Base-by-base conservation (phyloP, 2,888 invertebrate species). In the Drosophila setosimentum region DNA sequence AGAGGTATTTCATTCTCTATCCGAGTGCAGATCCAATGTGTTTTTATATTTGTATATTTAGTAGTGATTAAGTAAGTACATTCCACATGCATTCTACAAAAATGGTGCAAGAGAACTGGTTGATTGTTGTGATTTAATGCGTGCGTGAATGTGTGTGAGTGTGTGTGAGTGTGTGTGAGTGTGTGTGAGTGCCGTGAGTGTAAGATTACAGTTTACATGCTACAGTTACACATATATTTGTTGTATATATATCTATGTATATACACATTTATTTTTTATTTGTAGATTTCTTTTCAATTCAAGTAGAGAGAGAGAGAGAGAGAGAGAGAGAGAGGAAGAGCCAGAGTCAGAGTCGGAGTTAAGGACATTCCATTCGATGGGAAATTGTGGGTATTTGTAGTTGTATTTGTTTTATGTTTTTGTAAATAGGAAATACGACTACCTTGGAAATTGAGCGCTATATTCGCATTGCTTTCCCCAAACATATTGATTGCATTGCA, bases 381-480 rank as follows among this genome's bases (percentile, higher is more conserved):
- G 53, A 49, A 27, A 40, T 55, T 55, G 21, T 50, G 27, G 62
- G 24, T 24, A 16, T 24, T 45, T 24, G 24, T 51, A 40, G 50
- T 50, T 65, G 21, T 42, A 21, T 50, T 16, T 50, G 24, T 24
- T 49, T 57, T 18, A 54, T 24, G 24, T 59, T 32, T 49, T 55
- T 42, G 49, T 49, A 72, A 42, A 24, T 62, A 51, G 53, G 35
- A 24, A 66, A 42, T 49, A n/a, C 11, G 24, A 75, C 68, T 92
- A 98, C 98, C 98, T 97, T 98, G 98, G 95, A 99, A 98, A 94
- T 99, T 99, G 93, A 99, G 97, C 93, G 99, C 98, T 94, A 99
- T 99, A 94, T 99, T 99, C 91, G 99, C 99, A 95, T 99, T 99
- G 95, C 99, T 99, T 95, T 99, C 99, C 94, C 99, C 99, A 94